Percentiles rank a stretch among this genome's conserved stretches.
Evolutionary conservation across 37 sponge, comb jelly and placozoan species (phyloP).

Genomic region (Bolinopsis microptera): DNA sequence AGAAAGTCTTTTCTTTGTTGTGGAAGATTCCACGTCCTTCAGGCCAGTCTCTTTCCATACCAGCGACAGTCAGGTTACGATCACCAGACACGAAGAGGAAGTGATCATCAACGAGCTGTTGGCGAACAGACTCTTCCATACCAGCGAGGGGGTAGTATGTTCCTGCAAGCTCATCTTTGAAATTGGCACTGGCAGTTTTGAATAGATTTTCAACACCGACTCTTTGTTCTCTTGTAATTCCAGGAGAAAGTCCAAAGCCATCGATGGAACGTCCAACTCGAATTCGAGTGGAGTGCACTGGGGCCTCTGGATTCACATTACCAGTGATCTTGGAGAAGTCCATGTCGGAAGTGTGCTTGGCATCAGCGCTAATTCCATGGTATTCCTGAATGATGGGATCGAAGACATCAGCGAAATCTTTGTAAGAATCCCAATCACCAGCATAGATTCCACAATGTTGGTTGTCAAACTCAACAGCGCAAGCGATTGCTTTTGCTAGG

Average conservation of each 20-base stretch:
- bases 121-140: conserved; percentile 72
- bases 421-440: conserved; percentile 84
- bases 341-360: conserved; percentile 80
- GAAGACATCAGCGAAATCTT: conserved; percentile 75
- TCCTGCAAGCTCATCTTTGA: conserved; percentile 73
- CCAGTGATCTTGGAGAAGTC: conserved; percentile 73
- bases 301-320: conserved; percentile 69
- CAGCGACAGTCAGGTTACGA: conserved; percentile 72
- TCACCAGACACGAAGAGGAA: conserved; percentile 75
- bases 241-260: conserved; percentile 74
- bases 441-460: conserved; percentile 70
- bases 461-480: conserved; percentile 64
- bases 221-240: conserved; percentile 71
- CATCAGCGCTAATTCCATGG: conserved; percentile 72
- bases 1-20: conserved; percentile 68
- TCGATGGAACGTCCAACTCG: conserved; percentile 74
- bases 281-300: conserved; percentile 74
- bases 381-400: conserved; percentile 76
- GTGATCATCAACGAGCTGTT: conserved; percentile 79
- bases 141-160: conserved; percentile 75
- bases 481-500: conserved; percentile 36
- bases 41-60: conserved; percentile 83
- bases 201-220: conserved; percentile 73
- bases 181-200: conserved; percentile 65
- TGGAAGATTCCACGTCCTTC: conserved; percentile 78